Evolutionary conservation across 30 jellyfish, hydroid and myxozoan genomes (phyloP), one percentile per base, ranked within the genome.

Genomic region (Phacellophora camtschatica): DNA sequence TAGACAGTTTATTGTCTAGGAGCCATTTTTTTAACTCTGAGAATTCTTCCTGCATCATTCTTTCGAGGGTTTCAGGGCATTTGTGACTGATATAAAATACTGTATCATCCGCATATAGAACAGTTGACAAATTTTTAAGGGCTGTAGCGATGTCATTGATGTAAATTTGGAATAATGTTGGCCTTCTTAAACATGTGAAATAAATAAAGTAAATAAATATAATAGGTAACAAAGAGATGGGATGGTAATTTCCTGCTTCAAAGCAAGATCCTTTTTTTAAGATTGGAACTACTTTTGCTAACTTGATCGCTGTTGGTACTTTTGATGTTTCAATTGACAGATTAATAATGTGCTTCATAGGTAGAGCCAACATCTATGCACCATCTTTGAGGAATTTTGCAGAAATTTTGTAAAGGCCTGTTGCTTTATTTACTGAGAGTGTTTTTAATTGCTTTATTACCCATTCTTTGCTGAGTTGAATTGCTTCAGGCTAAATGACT

Each of bases 11-110:
- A 68, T 68, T 68, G 82, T 35, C 82, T 66, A 68, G 41, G 67
- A 36, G 82, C 82, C 66, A 68, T 42, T 68, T 28, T 4, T 6
- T 57, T 57, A 57, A 57, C 72, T 57, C 43, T 24, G 43, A 57
- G 72, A 57, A 57, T 57, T 57, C 72, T 19, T 43, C 46, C 67
- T 68, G 82, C 66, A 43, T 68, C 24, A 39, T 36, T 43, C 27
- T 68, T 68, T 68, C 82, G 22, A 68, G 82, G 46, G 82, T 43
- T 42, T n/a, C n/a, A n/a, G n/a, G n/a, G n/a, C n/a, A n/a, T n/a
- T n/a, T n/a, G n/a, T n/a, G n/a, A n/a, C n/a, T 68, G 45, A 36
- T 48, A 68, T 65, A 29, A 31, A 65, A 65, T 65, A 42, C 82
- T 41, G 67, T 68, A 24, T 42, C 82, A 68, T 68, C 82, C 43